Percentiles rank a stretch among this genome's conserved stretches.
Evolutionary conservation across 2,113 vertebrate species (phyloP).

Genomic region (Psammodynastes pulverulentus): DNA sequence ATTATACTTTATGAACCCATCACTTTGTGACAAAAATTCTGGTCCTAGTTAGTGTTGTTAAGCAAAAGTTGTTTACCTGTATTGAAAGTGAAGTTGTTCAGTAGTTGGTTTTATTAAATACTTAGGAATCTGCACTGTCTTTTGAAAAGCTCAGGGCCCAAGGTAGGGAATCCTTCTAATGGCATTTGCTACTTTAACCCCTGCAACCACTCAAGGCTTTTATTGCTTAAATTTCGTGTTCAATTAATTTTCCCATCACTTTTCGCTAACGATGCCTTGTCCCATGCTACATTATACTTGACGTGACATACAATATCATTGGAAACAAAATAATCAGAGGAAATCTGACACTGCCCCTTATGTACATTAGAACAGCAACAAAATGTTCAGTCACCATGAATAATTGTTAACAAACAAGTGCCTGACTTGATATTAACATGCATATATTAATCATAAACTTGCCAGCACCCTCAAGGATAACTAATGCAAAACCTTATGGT

Average conservation of each 20-base stretch:
- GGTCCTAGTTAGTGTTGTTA: neutral
- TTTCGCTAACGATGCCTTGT: neutral
- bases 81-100: neutral
- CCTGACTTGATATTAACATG: neutral
- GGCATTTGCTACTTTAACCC: neutral
- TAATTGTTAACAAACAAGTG: neutral
- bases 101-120: neutral
- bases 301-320: neutral
- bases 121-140: neutral
- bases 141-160: neutral
- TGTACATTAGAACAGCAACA: neutral
- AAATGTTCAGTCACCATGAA: neutral
- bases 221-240: constrained; percentile 10
- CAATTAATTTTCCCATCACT: neutral
- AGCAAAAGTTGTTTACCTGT: neutral
- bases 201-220: neutral
- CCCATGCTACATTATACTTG: neutral
- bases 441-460: constrained; percentile 2
- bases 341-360: neutral
- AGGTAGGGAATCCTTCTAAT: neutral
- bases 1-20: neutral
- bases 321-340: neutral
- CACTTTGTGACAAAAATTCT: neutral
- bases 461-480: neutral
- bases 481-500: neutral